Base-by-base conservation (phyloP, 2,797 vertebrate genomes). In the Paedocypris micromegethes region DNA sequence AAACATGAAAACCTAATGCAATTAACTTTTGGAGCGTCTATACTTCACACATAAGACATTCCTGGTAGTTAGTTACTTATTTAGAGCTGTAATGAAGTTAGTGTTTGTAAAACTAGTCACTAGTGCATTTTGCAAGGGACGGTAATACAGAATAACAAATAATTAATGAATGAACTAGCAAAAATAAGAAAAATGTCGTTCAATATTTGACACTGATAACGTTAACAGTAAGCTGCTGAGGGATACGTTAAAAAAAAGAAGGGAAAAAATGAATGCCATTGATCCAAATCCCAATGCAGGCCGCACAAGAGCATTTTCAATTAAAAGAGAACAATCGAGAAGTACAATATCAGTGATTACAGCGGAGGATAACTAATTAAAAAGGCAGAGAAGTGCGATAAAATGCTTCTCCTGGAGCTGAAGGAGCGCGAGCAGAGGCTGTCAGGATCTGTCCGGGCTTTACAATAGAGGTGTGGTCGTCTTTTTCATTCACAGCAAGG, bases 401-500 rank as follows among this genome's bases (percentile, higher is more conserved):
- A 65, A 55, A 64, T 23, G 55, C 70, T 52, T 51, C 42, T 68
- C 53, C 2, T 3, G 66, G 61, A 7, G 55, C 44, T 2, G 43
- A 53, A 60, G 37, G 58, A 47, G 44, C 37, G 49, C 42, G 70
- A 62, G 38, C 55, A 2, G 59, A 61, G 37, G 51, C 38, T 42
- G 43, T 6, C 4, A 41, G 40, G 39, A 37, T 58, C 43, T 49
- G 65, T 67, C 54, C 58, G 52, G 59, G 52, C 56, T 69, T 9
- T 58, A n/a, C 4, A 5, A 52, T 38, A 41, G 57, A 50, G 68
- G 68, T 70, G 68, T 70, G 60, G 68, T 48, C 54, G 23, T n/a
- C 42, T 23, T 3, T 51, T 46, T 71, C 72, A 70, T 77, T 69
- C 73, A 79, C 56, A 77, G 78, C 49, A 72, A 38, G 58, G 59